Base-by-base conservation (phyloP, 2,888 invertebrate genomes). In the Orgyia antiqua region DNA sequence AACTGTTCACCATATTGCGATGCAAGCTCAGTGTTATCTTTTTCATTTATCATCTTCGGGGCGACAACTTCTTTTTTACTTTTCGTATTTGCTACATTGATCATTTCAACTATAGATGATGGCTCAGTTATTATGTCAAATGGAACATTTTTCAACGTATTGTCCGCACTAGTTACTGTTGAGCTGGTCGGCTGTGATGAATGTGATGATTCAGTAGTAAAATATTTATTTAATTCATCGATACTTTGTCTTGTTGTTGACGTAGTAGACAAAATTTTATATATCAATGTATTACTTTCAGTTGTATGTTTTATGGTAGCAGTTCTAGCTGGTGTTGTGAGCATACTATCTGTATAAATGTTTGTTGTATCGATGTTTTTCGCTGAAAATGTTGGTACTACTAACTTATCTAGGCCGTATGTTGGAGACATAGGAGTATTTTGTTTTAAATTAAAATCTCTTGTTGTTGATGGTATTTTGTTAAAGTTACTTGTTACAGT, bases 21-120 rank as follows among this genome's bases (percentile, higher is more conserved):
- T 9, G n/a, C 9, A 20, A 20, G 1, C 9, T 2, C 2, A 20
- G 4, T 20, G 15, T 4, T 4, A n/a, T 20, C 8, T 2, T 20
- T 20, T 2, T n/a, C 20, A n/a, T n/a, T 20, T 9, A 7, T 23
- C 7, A 7, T 23, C 3, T 23, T 4, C 10, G 23, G 1, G 7
- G 7, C 2, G 4, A 23, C 7, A 10, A 10, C 7, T 2, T 13
- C 30, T n/a, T 19, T 28, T 8, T 12, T 27, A 15, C 18, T 15
- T 13, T 24, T 19, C 20, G 32, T 24, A 2, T 29, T 30, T 13
- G 31, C 9, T 10, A 4, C 7, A 10, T 23, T 10, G 3, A 23
- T 23, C 20, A 20, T 20, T 20, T 20, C 20, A 1, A 20, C 20
- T 9, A 20, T 23, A 11, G 4, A 23, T 20, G 23, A 10, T 23